These are phyloP conservation scores for Apocheima hispidaria DNA, from an alignment of 2,888 invertebrate species.

Conservation along the genomic window DNA sequence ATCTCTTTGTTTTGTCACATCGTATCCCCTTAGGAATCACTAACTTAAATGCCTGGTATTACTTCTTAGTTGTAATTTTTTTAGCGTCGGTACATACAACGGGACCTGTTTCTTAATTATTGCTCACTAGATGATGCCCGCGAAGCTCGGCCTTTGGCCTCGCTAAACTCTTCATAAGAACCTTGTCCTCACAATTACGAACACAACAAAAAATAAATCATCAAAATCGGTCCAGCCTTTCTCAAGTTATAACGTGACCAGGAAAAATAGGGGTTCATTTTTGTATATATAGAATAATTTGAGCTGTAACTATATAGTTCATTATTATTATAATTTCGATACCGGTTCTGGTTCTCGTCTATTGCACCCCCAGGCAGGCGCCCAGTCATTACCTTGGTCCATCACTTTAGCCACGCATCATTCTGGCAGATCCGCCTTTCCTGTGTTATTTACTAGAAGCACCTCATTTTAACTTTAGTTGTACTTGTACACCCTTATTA, in stretches of 20 bases:
- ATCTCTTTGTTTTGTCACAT: constrained; percentile 45
- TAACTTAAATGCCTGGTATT: constrained; percentile 33
- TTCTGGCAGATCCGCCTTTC: constrained; percentile 20
- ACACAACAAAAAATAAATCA: no score
- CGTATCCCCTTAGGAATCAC: constrained; percentile 37
- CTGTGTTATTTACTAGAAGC: constrained; percentile 13
- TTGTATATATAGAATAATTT: no score
- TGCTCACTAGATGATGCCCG: constrained; percentile 43
- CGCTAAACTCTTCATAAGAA: no score
- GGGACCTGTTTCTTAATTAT: constrained; percentile 40
- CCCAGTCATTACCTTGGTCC: constrained; percentile 32
- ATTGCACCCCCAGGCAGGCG: constrained; percentile 41
- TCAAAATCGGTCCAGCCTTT: no score
- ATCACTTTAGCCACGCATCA: constrained; percentile 29
- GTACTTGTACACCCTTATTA: no score
- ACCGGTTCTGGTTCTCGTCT: constrained; percentile 40
- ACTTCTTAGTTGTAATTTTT: constrained; percentile 29
- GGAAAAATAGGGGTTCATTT: no score
- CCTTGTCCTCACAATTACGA: no score
- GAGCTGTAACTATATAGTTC: constrained; percentile 43
- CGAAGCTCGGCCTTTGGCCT: no score
- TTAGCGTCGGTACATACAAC: constrained; percentile 33
- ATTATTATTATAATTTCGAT: constrained; percentile 41
- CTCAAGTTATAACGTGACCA: no score
- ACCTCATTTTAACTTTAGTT: constrained; percentile 5